A percentile compares a stretch with the other conserved stretches of the same genome.
Evolutionary conservation across 1,140 invertebrate species (phyloP).

Genomic region (Asobara japonica): DNA sequence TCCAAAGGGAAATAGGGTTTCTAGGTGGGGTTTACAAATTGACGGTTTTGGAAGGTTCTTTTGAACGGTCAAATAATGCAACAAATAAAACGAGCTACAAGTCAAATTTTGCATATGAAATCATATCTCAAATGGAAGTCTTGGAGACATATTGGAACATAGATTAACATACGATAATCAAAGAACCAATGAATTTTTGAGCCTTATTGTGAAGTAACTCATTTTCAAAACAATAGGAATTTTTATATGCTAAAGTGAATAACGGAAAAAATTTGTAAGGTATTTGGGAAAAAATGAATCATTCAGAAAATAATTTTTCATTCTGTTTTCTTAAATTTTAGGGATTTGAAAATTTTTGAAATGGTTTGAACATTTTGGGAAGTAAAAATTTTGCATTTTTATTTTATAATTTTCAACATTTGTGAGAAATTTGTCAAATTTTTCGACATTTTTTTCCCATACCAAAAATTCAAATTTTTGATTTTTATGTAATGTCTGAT

Average conservation of each 20-base stretch:
- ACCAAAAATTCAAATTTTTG: no score
- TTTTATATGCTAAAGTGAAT: not conserved
- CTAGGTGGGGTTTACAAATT: not conserved
- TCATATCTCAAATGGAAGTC: slow-evolving; percentile 3
- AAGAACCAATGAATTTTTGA: slow-evolving; percentile 23
- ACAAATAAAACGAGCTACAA: slow-evolving; percentile 7
- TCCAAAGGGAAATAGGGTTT: not conserved
- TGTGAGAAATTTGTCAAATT: no score
- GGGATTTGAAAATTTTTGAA: no score
- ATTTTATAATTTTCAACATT: no score
- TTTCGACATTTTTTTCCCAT: no score
- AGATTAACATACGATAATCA: slow-evolving; percentile 22
- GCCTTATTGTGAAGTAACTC: slow-evolving; percentile 8
- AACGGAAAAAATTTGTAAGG: not conserved
- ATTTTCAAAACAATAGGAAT: not conserved
- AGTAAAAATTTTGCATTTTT: no score
- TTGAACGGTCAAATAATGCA: not conserved
- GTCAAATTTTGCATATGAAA: slow-evolving; percentile 19
- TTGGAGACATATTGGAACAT: not conserved
- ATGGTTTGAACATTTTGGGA: no score
- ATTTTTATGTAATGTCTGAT: no score
- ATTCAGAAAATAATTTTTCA: no score
- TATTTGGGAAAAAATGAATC: not conserved
- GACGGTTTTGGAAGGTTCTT: not conserved
- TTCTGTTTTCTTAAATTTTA: no score